phyloP scores from a whole-genome alignment of 2,888 invertebrate genomes.

The Bruchidius siliquastri region DNA sequence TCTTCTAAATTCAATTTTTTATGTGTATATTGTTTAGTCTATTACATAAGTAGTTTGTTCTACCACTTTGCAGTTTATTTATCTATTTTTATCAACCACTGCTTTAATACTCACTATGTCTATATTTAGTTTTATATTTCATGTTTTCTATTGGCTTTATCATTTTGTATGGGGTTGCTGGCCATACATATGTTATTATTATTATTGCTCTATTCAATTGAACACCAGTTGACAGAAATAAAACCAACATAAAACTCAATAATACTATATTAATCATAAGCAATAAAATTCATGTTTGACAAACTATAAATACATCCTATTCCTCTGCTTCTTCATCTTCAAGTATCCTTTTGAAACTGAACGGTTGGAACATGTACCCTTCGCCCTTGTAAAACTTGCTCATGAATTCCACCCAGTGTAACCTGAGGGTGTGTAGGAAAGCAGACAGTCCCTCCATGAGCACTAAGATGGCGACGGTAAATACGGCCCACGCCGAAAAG shows the following conservation, averaged over 20 bases:
- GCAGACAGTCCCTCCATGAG: conserved; percentile 90
- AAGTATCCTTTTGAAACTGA: conserved; percentile 75
- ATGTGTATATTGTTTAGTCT: too few species aligned
- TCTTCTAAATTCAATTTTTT: too few species aligned
- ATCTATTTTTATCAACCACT: too few species aligned
- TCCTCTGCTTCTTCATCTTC: conserved; percentile 47
- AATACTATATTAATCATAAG: background rate
- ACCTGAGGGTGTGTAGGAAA: conserved; percentile 81
- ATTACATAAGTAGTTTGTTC: too few species aligned
- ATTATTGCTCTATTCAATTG: too few species aligned
- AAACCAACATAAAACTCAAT: background rate
- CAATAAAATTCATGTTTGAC: background rate
- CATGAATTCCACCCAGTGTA: conserved; percentile 86
- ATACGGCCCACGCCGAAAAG: conserved; percentile 73
- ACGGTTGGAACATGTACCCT: conserved; percentile 80
- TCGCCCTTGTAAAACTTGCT: conserved; percentile 81
- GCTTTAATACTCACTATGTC: too few species aligned
- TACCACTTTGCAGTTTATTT: too few species aligned
- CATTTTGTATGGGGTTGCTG: too few species aligned
- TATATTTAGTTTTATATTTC: too few species aligned
- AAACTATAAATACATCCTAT: background rate
- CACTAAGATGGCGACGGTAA: conserved; percentile 78
- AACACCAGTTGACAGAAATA: background rate
- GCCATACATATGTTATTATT: too few species aligned
- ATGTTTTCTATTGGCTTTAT: too few species aligned